Evolutionary conservation across 2,113 vertebrate genomes (phyloP), one percentile per base, ranked within the genome.

Genomic region (Phylloscopus trochilus): DNA sequence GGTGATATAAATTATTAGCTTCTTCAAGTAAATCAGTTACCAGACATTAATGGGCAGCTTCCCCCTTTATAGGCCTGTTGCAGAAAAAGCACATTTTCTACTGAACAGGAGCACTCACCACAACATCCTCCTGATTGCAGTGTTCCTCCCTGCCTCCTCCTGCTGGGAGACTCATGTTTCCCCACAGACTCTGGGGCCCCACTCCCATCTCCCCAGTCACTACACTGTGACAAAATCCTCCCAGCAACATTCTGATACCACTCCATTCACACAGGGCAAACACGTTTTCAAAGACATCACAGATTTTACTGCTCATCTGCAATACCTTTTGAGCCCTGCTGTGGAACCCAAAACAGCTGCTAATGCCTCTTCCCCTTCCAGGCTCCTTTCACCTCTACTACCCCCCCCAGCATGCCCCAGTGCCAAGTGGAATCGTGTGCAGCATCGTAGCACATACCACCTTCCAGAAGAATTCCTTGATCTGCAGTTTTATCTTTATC

Each of bases 381-480:
- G 37, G 11, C 13, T 49, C 19, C 9, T 86, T 89, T 78, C 69
- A 75, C 14, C 35, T 41, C 37, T 58, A 0, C 37, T 49, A 60
- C 5, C 13, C 12, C 12, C 41, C 21, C 31, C 12, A 47, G n/a
- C 10, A 16, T 16, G 27, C 37, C 39, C 23, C 39, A 26, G 4
- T 27, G 41, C 49, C 0, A 2, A 12, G 51, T 1, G 35, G 20
- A 79, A 51, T 21, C 16, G 27, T 0, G 9, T 19, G 30, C 56
- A 72, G 60, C 39, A n/a, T 59, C 0, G 0, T 15, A 75, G 41
- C 14, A 63, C 20, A 2, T 1, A 7, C 33, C 28, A 37, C 23
- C 31, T 75, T 13, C 51, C 52, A 30, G 22, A 85, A 60, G 13
- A 72, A 60, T 11, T 62, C n/a, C 33, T 37, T 28, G 6, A 47